Percentiles rank a stretch among this genome's conserved stretches.
Evolutionary conservation across 2,888 invertebrate genomes (phyloP).

Genomic region (Diadegma fenestrale): DNA sequence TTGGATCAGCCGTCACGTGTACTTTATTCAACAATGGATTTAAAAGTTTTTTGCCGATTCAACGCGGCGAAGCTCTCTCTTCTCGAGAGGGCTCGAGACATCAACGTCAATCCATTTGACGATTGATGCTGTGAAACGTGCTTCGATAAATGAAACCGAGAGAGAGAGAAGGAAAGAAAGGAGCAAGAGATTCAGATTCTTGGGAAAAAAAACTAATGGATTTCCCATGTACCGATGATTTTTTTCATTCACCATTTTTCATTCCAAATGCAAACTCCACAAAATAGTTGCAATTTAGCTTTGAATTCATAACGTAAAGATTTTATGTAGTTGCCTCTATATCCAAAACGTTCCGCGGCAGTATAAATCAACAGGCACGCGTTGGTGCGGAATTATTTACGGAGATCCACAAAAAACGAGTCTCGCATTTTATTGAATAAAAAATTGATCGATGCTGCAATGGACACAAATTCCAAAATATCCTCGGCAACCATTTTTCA

Average conservation of each 20-base stretch:
- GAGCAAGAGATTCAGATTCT: conserved; percentile 41
- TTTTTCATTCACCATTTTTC: conserved; percentile 32
- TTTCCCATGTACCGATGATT: conserved; percentile 62
- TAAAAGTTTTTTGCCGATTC: conserved; percentile 54
- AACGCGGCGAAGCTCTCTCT: conserved; percentile 21
- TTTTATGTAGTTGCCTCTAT: neutral
- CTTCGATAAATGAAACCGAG: conserved; percentile 60
- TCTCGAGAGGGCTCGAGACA: conserved; percentile 52
- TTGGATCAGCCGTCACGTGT: conserved; percentile 52
- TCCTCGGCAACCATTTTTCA: too few species aligned
- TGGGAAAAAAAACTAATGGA: conserved; percentile 68
- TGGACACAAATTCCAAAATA: too few species aligned
- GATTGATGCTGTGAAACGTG: conserved; percentile 64
- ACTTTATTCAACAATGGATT: conserved; percentile 65
- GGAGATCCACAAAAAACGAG: too few species aligned
- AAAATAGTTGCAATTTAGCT: conserved; percentile 16
- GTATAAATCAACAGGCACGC: too few species aligned
- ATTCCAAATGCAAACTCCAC: conserved; percentile 1
- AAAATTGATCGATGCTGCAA: too few species aligned
- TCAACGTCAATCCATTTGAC: conserved; percentile 68
- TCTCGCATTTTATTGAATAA: too few species aligned
- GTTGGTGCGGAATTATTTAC: too few species aligned
- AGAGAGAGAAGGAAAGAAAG: conserved; percentile 25
- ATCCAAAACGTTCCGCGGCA: neutral
- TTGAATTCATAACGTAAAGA: neutral